Conservation (phyloP, 2,888 invertebrate species). For the Aphodius sticticus region DNA sequence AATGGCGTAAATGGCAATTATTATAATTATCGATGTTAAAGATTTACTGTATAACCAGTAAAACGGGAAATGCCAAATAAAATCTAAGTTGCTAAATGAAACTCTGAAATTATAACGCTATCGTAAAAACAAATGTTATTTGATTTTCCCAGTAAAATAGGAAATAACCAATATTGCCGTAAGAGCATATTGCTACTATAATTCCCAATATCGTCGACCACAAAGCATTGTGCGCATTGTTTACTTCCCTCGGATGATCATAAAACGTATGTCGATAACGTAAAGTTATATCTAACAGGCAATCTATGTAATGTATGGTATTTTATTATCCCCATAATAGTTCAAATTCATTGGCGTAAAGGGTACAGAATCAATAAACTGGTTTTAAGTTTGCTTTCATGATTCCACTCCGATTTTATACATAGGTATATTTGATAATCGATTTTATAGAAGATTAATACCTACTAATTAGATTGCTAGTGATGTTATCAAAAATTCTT, state of each 20-base stretch:
- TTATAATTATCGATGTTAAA: too few species aligned
- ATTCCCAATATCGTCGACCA: not conserved
- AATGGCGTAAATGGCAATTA: too few species aligned
- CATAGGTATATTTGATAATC: too few species aligned
- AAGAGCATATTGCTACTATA: conserved; percentile 4
- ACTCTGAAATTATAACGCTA: not conserved
- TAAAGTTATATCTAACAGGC: conserved; percentile 4
- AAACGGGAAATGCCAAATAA: not conserved
- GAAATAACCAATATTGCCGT: not conserved
- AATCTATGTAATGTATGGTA: not conserved
- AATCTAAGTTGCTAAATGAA: not conserved
- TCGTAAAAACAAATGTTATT: not conserved
- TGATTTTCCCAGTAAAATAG: not conserved
- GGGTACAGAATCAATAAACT: not conserved
- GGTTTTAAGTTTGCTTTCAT: not conserved
- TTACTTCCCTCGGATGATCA: not conserved
- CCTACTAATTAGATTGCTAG: too few species aligned
- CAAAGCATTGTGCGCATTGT: not conserved
- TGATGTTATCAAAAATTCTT: too few species aligned
- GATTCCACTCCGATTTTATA: not conserved
- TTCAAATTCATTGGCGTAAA: not conserved
- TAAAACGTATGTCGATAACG: not conserved
- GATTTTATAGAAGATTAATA: too few species aligned
- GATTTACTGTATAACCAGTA: not conserved
- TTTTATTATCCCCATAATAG: not conserved